A percentile compares a stretch with the other conserved stretches of the same genome.
Conservation (phyloP, 2,113 vertebrate genomes). For the Hystrix brachyura region DNA sequence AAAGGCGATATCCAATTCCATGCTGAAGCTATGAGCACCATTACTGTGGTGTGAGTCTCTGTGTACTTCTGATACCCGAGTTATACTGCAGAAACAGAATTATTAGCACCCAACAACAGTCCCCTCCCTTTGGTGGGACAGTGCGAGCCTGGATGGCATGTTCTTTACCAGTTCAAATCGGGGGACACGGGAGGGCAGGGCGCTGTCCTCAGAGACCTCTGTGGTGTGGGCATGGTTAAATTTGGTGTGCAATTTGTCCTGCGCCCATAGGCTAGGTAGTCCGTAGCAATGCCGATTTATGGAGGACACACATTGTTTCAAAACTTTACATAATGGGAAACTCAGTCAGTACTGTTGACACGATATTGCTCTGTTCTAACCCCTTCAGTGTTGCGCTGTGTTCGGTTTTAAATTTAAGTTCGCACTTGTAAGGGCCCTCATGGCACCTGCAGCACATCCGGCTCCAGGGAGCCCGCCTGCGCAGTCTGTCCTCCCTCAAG, state of each 20-base stretch:
- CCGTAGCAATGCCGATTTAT: not conserved
- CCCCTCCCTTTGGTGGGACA: not conserved
- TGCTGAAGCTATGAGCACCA: conserved; percentile 16
- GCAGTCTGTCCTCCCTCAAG: not conserved
- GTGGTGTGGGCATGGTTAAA: not conserved
- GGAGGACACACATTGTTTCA: not conserved
- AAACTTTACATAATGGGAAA: not conserved
- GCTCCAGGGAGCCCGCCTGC: not conserved
- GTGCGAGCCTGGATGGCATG: not conserved
- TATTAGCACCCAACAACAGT: not conserved
- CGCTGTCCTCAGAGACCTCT: not conserved
- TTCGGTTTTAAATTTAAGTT: not conserved
- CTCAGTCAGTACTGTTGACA: not conserved
- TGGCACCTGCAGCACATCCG: not conserved
- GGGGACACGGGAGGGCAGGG: not conserved
- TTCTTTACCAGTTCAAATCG: not conserved
- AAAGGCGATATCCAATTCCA: conserved; percentile 5
- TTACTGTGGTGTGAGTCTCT: not conserved
- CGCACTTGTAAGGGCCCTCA: not conserved
- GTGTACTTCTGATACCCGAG: not conserved
- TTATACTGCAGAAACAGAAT: not conserved
- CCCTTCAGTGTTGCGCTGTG: not conserved
- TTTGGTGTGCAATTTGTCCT: not conserved
- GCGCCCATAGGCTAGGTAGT: not conserved
- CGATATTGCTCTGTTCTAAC: not conserved